phyloP scores from a whole-genome alignment of 2,113 vertebrate species.

The Irena cyanogastra region DNA sequence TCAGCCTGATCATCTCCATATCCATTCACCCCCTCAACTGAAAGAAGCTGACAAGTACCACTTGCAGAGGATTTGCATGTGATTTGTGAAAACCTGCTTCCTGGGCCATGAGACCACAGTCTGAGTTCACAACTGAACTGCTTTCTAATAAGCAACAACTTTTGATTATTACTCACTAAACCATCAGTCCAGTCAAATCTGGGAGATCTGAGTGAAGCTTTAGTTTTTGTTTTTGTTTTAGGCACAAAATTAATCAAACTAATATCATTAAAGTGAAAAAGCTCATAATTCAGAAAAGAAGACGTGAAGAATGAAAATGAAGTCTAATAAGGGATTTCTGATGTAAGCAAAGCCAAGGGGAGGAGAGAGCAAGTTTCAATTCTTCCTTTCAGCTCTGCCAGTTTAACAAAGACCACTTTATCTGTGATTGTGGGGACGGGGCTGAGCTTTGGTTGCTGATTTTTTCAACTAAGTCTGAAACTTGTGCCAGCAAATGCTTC shows the following conservation, averaged over 20 bases:
- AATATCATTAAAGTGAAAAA: not conserved
- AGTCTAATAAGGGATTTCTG: not conserved
- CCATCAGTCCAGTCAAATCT: not conserved
- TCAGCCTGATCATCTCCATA: not conserved
- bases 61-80: not conserved
- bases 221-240: not conserved
- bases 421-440: not conserved
- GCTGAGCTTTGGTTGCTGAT: not conserved
- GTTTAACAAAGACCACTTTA: conserved; percentile 47
- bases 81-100: not conserved
- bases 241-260: not conserved
- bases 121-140: not conserved
- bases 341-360: not conserved
- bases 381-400: conserved; percentile 13
- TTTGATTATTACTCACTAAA: not conserved
- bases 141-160: not conserved
- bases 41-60: not conserved
- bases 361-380: not conserved
- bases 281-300: not conserved
- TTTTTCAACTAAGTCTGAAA: not conserved
- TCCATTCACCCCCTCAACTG: not conserved
- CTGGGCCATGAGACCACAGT: not conserved
- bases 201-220: not conserved
- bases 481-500: conserved; percentile 18
- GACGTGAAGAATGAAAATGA: not conserved